Conservation (phyloP, 2,797 vertebrate genomes). For the Mus spretus region DNA sequence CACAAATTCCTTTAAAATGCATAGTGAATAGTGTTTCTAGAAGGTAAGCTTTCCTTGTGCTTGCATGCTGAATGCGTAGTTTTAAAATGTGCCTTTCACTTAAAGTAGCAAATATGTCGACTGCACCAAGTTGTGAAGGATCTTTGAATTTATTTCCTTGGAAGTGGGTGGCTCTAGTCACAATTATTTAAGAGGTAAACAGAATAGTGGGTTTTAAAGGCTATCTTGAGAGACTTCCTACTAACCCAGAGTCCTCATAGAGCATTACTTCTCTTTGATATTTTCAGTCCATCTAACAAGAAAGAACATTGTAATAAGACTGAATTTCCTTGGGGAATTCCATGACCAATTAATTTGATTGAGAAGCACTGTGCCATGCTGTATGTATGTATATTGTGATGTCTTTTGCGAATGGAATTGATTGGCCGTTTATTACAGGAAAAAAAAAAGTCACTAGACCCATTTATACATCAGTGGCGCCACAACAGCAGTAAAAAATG, state of each 20-base stretch:
- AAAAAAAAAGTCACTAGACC: neutral
- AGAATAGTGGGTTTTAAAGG: constrained; percentile 56
- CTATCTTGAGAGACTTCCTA: constrained; percentile 73
- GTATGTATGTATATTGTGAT: neutral
- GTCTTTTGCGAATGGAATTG: constrained; percentile 50
- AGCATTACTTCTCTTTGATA: constrained; percentile 45
- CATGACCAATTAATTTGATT: constrained; percentile 39
- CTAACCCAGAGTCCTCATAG: constrained; percentile 12
- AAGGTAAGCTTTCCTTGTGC: constrained; percentile 67
- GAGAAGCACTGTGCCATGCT: constrained; percentile 46
- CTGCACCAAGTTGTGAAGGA: constrained; percentile 69
- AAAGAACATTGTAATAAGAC: constrained; percentile 37
- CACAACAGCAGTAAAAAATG: neutral
- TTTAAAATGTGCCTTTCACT: constrained; percentile 37
- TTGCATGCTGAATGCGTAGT: constrained; percentile 60
- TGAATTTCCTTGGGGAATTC: constrained; percentile 53
- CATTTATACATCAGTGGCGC: neutral
- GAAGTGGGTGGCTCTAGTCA: constrained; percentile 78
- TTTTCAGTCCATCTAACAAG: constrained; percentile 52
- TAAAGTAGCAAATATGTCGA: constrained; percentile 60
- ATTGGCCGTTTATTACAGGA: constrained; percentile 31
- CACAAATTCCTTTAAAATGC: constrained; percentile 59
- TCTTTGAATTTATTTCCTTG: constrained; percentile 80
- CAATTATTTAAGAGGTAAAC: constrained; percentile 57
- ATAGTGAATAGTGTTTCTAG: constrained; percentile 49